Evolutionary conservation across 1,140 invertebrate genomes (phyloP), one percentile per base, ranked within the genome.

Genomic region (Drosophila simulans): DNA sequence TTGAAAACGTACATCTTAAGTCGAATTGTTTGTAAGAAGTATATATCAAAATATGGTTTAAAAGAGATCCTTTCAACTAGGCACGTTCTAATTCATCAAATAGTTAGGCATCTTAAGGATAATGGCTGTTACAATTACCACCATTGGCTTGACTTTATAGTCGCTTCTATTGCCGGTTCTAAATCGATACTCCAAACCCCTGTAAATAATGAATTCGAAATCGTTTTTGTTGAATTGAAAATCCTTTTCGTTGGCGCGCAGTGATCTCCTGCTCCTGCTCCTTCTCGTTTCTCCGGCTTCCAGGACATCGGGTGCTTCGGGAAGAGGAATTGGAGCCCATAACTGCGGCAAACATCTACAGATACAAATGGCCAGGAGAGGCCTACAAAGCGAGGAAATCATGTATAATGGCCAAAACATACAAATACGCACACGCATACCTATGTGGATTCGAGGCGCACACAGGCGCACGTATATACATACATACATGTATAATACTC

Each of bases 191-290:
- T 34, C 37, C 60, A 35, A 20, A 51, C 56, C 73, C 68, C 45
- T 88, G 82, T 86, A 82, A 60, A 76, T 86, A 82, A 82, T 88
- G 83, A 80, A 70, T 80, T 82, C 60, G 49, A 78, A 82, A 82
- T 88, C 78, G 82, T 76, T 76, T 77, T 86, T 78, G 83, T 85
- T 85, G 83, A 85, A 85, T 85, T 85, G 83, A 88, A 85, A 85
- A 85, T 85, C 78, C 78, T 82, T 77, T 75, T 82, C 75, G 72
- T 74, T 45, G 51, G 5, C 42, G 65, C 82, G 76, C 71, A 63
- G 65, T 49, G 74, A 75, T 79, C 80, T 83, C 37, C 57, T 20
- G 27, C 55, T 56, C 15, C 53, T 13, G 34, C 22, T 60, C 31
- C 62, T 12, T 20, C 53, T 45, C 11, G 31, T 13, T 13, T 17